Base-by-base conservation (phyloP, 2,888 invertebrate genomes). In the Cheilosia soror region DNA sequence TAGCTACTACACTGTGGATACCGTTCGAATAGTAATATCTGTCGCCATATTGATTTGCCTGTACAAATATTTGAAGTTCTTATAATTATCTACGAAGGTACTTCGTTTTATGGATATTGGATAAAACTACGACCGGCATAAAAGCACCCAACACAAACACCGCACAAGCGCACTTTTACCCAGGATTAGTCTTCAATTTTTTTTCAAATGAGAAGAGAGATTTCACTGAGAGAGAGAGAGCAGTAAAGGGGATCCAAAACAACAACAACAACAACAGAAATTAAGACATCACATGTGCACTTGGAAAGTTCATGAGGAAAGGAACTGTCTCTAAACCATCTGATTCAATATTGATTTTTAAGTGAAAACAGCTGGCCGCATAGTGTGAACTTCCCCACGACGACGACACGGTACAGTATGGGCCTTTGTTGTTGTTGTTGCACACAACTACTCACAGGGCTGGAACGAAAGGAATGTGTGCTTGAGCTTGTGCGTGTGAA, bases 271-370 rank as follows among this genome's bases (percentile, higher is more conserved):
- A 58, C 63, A 60, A 66, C 71, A 72, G 68, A 66, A 66, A 66
- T 37, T 15, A 49, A 57, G 53, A 49, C 53, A 72, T 78, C 81
- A 76, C 66, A 85, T 77, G 81, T 85, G 81, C 80, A 85, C 55
- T 66, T 77, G 81, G 76, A 81, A 85, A 69, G 63, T 42, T 65
- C 31, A 49, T 29, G 49, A 44, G 47, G 60, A 60, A 65, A 44
- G 47, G 60, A 60, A 65, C 58, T 11, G 20, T 66, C 37, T 44
- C 69, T 5, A 42, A 85, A 85, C 62, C 85, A 85, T 85, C 81
- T 85, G 85, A 85, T 81, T 62, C 68, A 60, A 44, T 85, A 85
- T 85, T 63, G 85, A 85, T 85, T 85, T 85, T 81, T 49, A 51
- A 40, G 55, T 31, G 9, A 85, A 85, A 81, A 76, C 85, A 85